Conservation (phyloP, 2,113 vertebrate species). For the Gymnocephalus cernua region DNA sequence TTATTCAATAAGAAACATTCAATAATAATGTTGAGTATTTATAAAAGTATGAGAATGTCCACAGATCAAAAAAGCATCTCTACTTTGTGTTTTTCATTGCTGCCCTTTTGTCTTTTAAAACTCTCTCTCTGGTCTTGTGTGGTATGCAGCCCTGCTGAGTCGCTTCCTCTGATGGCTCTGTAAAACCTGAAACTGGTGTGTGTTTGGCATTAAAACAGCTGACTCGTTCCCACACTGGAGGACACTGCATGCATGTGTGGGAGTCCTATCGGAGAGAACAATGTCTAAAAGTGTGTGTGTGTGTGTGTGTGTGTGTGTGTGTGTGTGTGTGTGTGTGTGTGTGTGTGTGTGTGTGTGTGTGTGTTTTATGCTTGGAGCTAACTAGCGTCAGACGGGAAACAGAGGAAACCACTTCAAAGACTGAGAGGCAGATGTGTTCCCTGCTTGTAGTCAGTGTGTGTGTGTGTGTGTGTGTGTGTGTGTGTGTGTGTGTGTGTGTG, state of each 20-base stretch:
- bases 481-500: too few relatives aligned
- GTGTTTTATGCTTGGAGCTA: constrained; percentile 12
- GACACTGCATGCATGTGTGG: too few relatives aligned
- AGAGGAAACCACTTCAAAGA: constrained; percentile 63
- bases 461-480: too few relatives aligned
- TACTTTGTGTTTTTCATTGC: not conserved
- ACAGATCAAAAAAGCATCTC: not conserved
- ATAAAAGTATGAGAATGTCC: not conserved
- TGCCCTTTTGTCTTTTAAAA: constrained; percentile 19
- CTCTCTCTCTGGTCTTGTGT: not conserved
- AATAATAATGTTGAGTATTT: not conserved
- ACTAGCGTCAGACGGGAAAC: constrained; percentile 43
- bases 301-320: too few relatives aligned
- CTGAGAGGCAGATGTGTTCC: constrained; percentile 26
- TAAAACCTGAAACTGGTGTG: constrained; percentile 59
- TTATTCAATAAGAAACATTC: too few relatives aligned
- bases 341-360: constrained; percentile 10
- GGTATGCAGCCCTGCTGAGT: constrained; percentile 47
- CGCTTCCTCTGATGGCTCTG: constrained; percentile 41
- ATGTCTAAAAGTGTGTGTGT: not conserved
- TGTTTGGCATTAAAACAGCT: constrained; percentile 53
- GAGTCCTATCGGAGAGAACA: not conserved
- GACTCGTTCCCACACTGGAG: constrained; percentile 45
- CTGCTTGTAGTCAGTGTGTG: not conserved
- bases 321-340: too few relatives aligned